Base-by-base conservation (phyloP, 2,888 invertebrate species). In the Cataglyphis rosenhaueri region DNA sequence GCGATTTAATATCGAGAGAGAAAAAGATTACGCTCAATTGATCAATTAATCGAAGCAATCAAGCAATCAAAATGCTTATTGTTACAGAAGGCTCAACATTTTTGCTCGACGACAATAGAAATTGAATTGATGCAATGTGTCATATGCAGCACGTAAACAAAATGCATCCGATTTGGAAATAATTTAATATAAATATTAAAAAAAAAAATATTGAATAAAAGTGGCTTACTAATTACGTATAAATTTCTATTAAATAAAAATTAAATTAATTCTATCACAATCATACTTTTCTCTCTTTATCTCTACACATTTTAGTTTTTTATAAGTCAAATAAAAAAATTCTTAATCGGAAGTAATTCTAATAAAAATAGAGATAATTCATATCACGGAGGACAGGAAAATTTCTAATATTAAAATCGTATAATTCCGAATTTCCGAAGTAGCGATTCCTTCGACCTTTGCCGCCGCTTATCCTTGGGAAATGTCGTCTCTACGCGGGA, bases 401-500 rank as follows among this genome's bases (percentile, higher is more conserved):
- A 5, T 57, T 57, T 57, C 57, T 2, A 3, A 48, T 29, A 15
- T 15, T 52, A 32, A 70, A 57, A 38, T 55, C 15, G 3, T 8
- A 18, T 25, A 15, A 71, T 44, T n/a, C 21, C 12, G 4, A 25
- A 10, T 21, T 0, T 21, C 1, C 35, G 9, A 74, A 71, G 18
- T 62, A 48, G 18, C 44, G 29, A 35, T 3, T 25, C 68, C 64
- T 41, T 83, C 71, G 41, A 29, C 10, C 71, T 83, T 84, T 78
- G 86, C 44, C 86, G 84, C 75, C 78, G 61, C 57, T 76, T 76
- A 73, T 83, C 52, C 76, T 12, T 59, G 38, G 74, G 32, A 73
- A 73, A 81, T 75, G 74, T 75, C 52, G 52, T 52, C 8, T 52
- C 59, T 86, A 74, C 52, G 52, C 79, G 65, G 62, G 59, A 83